These are phyloP conservation scores for Tetramorium alpestre DNA, from an alignment of 1,140 invertebrate species.

Conservation along the genomic window DNA sequence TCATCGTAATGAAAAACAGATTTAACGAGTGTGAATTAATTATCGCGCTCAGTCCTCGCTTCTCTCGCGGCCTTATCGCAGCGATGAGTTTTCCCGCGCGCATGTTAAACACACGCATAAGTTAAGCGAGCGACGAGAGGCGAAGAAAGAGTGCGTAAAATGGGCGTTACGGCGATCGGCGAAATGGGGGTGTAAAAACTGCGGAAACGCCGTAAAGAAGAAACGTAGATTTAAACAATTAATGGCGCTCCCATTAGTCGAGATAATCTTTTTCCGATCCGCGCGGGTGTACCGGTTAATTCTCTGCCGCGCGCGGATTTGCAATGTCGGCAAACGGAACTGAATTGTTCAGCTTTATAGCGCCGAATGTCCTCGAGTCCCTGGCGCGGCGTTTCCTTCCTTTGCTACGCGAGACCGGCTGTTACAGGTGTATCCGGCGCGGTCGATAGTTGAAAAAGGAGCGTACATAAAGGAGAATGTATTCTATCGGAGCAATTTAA, in stretches of 20 bases:
- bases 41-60: not conserved
- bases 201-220: not conserved
- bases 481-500: slow-evolving; percentile 27
- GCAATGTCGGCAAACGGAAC: slow-evolving; percentile 25
- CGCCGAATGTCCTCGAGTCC: not conserved
- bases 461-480: not conserved
- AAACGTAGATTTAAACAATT: slow-evolving; percentile 38
- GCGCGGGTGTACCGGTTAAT: not conserved
- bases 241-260: slow-evolving; percentile 32
- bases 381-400: not conserved
- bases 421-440: slow-evolving; percentile 29
- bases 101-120: not conserved
- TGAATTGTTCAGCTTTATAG: slow-evolving; percentile 3
- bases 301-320: not conserved
- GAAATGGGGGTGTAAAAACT: not conserved
- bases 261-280: slow-evolving; percentile 48
- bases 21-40: slow-evolving; percentile 21
- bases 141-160: not conserved
- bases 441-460: slow-evolving; percentile 25
- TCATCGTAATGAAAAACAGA: not conserved
- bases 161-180: not conserved
- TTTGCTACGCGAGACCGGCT: not conserved
- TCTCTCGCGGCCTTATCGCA: not conserved
- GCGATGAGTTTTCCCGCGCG: not conserved
- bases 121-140: not conserved